These are phyloP conservation scores for Peucedramus taeniatus DNA, from an alignment of 2,113 vertebrate genomes.

Conservation along the genomic window DNA sequence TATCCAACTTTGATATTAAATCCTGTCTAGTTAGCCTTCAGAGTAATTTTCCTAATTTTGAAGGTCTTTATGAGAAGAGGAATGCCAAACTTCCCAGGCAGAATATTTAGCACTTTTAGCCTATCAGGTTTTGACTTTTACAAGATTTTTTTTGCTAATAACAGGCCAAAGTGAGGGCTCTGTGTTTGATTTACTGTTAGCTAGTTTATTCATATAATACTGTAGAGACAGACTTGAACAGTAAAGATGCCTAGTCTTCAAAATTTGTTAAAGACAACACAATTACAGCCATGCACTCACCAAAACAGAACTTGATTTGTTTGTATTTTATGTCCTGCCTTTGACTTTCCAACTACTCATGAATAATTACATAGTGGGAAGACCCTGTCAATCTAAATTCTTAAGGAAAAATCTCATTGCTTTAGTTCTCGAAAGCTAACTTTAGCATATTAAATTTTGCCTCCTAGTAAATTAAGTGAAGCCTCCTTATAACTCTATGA, in stretches of 20 bases:
- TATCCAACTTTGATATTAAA: background rate
- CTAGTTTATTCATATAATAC: background rate
- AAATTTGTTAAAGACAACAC: background rate
- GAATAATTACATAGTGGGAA: background rate
- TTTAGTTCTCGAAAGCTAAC: background rate
- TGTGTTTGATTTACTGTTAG: background rate
- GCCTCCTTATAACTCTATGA: background rate
- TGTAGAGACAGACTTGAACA: background rate
- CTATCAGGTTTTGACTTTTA: background rate
- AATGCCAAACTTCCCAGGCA: background rate
- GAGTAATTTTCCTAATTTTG: background rate
- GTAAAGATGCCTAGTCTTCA: background rate
- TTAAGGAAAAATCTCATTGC: background rate
- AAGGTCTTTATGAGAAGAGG: background rate
- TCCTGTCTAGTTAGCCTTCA: background rate
- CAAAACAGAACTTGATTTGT: background rate
- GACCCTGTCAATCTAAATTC: background rate
- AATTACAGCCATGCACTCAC: background rate
- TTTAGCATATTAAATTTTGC: background rate
- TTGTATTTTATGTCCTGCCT: background rate
- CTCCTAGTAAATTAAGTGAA: background rate
- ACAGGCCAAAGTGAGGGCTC: background rate
- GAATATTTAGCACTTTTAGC: background rate
- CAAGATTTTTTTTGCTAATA: background rate
- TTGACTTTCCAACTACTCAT: background rate